Base-by-base conservation (phyloP, 37 sponge, comb jelly and placozoan species). In the Haliclona indistincta region DNA sequence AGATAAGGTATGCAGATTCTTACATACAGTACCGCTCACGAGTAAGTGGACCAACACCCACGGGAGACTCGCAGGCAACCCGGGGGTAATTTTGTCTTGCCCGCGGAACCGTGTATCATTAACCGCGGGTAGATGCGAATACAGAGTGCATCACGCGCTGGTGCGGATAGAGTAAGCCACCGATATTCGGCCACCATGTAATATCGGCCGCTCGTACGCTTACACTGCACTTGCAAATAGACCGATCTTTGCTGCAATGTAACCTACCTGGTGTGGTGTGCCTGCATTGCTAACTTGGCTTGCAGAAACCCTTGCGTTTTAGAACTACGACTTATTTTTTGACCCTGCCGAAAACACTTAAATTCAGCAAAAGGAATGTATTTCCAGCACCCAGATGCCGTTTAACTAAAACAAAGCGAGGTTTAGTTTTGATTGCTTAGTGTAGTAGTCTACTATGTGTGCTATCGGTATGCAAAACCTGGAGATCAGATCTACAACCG, bases 131-230 rank as follows among this genome's bases (percentile, higher is more conserved):
- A n/a, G n/a, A n/a, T n/a, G n/a, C n/a, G n/a, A n/a, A n/a, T n/a
- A n/a, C n/a, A n/a, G n/a, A n/a, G n/a, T n/a, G n/a, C n/a, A n/a
- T n/a, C n/a, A n/a, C n/a, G n/a, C n/a, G n/a, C n/a, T n/a, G n/a
- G n/a, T n/a, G n/a, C n/a, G n/a, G n/a, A n/a, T 49, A 49, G 52
- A 49, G 52, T 49, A 49, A 49, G 17, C 52, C 52, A 49, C 52
- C 17, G 52, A 49, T 19, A 17, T 19, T 49, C 52, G 17, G 52
- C 52, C 52, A 49, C 52, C 52, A 49, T 49, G 52, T 19, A 19
- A 49, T 19, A 49, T 49, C 52, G 52, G 52, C 52, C 52, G 52
- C 52, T 49, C 52, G 52, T 49, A 49, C 52, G 52, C 52, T 17
- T 19, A 49, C 52, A 49, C 52, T 19, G 52, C 52, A 49, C 52